Conservation (phyloP, 2,888 invertebrate species). For the Exephanes ischioxanthus region DNA sequence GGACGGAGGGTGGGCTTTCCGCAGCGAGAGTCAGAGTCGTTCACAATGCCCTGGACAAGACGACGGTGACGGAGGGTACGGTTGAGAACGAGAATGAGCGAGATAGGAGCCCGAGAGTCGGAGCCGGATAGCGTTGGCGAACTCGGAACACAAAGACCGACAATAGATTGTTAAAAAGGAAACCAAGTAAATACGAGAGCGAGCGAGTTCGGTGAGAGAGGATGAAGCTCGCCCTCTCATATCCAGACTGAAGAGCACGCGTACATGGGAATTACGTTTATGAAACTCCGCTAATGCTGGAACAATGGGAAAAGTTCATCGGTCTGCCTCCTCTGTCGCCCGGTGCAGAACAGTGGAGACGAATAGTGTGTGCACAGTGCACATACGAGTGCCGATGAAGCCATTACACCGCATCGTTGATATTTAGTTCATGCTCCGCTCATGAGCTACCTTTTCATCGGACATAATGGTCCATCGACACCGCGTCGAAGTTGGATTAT, state of each 20-base stretch:
- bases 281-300: slow-evolving; percentile 78
- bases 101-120: slow-evolving; percentile 59
- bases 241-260: slow-evolving; percentile 52
- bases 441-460: slow-evolving; percentile 5
- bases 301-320: slow-evolving; percentile 74
- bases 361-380: background rate
- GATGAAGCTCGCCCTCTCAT: slow-evolving; percentile 68
- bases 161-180: slow-evolving; percentile 82
- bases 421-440: background rate
- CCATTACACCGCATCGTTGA: slow-evolving; percentile 39
- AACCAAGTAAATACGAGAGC: slow-evolving; percentile 79
- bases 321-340: slow-evolving; percentile 16
- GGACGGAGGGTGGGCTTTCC: slow-evolving; percentile 64
- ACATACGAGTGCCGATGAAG: slow-evolving; percentile 25
- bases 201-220: slow-evolving; percentile 25
- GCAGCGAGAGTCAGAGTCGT: slow-evolving; percentile 72
- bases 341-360: slow-evolving; percentile 40
- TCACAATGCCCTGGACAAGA: slow-evolving; percentile 79
- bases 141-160: slow-evolving; percentile 74
- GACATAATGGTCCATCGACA: background rate
- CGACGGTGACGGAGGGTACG: slow-evolving; percentile 50
- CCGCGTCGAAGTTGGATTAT: background rate
- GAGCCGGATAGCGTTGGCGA: slow-evolving; percentile 67
- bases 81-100: slow-evolving; percentile 16
- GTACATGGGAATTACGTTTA: slow-evolving; percentile 80